Percentiles rank a stretch among this genome's conserved stretches.
phyloP scores from a whole-genome alignment of 2,797 vertebrate genomes.

The Perodicticus potto region DNA sequence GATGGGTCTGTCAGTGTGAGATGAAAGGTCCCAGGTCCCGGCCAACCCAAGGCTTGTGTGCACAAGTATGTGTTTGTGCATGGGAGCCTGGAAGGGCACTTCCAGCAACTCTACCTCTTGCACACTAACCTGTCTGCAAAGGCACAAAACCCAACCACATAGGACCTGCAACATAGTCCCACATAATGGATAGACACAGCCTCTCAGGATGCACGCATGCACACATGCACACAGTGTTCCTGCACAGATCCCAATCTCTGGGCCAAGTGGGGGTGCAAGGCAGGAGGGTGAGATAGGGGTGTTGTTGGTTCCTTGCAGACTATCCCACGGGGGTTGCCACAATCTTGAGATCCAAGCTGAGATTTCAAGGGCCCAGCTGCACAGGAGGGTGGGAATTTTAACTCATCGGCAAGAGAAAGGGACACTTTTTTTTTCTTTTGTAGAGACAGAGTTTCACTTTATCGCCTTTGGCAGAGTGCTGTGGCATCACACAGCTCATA shows the following conservation, averaged over 20 bases:
- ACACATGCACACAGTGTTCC: not conserved
- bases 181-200: no score
- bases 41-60: not conserved
- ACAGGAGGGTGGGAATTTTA: not conserved
- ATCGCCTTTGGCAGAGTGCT: no score
- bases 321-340: no score
- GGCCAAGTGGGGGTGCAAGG: not conserved
- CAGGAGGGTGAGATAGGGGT: not conserved
- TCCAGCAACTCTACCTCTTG: not conserved
- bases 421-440: not conserved
- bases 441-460: no score
- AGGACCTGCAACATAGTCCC: not conserved
- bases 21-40: constrained; percentile 84
- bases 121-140: fast-evolving
- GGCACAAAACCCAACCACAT: not conserved
- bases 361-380: not conserved
- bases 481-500: no score
- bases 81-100: not conserved
- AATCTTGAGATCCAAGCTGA: not conserved
- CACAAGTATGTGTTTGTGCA: fast-evolving
- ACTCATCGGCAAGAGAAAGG: not conserved
- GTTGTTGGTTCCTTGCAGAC: not conserved
- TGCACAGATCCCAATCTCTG: not conserved
- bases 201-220: no score
- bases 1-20: constrained; percentile 86